These are phyloP conservation scores for Pilophorus perplexus DNA, from an alignment of 2,888 invertebrate genomes.

Conservation along the genomic window DNA sequence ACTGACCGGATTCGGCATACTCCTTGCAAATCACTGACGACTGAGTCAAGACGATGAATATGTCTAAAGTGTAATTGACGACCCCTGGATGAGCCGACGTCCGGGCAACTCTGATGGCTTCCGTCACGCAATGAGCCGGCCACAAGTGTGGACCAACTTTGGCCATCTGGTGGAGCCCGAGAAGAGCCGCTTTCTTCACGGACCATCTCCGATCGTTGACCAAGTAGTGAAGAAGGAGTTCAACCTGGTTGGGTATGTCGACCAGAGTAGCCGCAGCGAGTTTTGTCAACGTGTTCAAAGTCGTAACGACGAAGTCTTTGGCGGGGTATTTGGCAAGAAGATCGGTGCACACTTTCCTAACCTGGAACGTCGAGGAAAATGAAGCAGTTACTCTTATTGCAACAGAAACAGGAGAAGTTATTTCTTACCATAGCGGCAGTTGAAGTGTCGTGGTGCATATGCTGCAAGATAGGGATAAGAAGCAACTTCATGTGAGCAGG, in stretches of 20 bases:
- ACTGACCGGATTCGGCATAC: constrained; percentile 54
- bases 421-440: constrained; percentile 66
- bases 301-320: constrained; percentile 75
- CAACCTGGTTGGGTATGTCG: constrained; percentile 70
- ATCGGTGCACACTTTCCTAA: constrained; percentile 69
- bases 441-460: constrained; percentile 84
- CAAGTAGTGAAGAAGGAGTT: constrained; percentile 66
- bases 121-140: constrained; percentile 61
- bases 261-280: constrained; percentile 84
- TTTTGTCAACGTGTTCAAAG: constrained; percentile 81
- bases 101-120: constrained; percentile 52
- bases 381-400: background rate
- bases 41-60: constrained; percentile 61
- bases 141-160: constrained; percentile 75
- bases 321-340: constrained; percentile 75
- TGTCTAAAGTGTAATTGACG: constrained; percentile 52
- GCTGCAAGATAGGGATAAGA: constrained; percentile 83
- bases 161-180: constrained; percentile 67
- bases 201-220: constrained; percentile 67
- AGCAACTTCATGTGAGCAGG: constrained; percentile 88
- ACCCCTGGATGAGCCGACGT: constrained; percentile 46
- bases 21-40: constrained; percentile 64
- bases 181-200: constrained; percentile 66
- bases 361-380: constrained; percentile 54
- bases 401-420: background rate